These are phyloP conservation scores for Anas bernieri DNA, from an alignment of 2,797 vertebrate genomes.

Conservation along the genomic window DNA sequence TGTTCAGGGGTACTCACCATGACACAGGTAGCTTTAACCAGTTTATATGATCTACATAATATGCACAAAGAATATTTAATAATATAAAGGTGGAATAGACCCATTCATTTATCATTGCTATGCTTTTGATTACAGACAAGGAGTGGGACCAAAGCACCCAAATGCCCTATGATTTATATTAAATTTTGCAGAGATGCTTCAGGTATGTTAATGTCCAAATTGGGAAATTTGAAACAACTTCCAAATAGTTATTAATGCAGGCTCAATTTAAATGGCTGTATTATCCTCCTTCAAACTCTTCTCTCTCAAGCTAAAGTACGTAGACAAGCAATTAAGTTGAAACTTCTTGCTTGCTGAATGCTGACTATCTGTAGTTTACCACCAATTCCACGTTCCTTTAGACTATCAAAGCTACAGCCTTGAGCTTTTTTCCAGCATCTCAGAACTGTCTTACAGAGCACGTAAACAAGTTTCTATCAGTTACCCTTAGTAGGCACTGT, in stretches of 20 bases:
- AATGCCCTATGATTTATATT: background rate
- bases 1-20: too few relatives aligned
- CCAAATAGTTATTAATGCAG: background rate
- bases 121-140: background rate
- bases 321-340: background rate
- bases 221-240: background rate
- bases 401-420: background rate
- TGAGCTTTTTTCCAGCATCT: background rate
- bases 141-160: background rate
- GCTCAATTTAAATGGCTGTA: background rate
- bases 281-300: background rate
- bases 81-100: background rate
- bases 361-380: background rate
- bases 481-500: background rate
- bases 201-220: background rate
- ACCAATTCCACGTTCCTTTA: background rate
- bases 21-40: background rate
- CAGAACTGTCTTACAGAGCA: background rate
- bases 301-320: background rate
- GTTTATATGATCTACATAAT: background rate
- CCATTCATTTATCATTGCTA: background rate
- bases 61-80: background rate
- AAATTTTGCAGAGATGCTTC: background rate
- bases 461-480: background rate
- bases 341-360: background rate